Conservation (phyloP, 2,888 invertebrate genomes). For the Molanna angustata region DNA sequence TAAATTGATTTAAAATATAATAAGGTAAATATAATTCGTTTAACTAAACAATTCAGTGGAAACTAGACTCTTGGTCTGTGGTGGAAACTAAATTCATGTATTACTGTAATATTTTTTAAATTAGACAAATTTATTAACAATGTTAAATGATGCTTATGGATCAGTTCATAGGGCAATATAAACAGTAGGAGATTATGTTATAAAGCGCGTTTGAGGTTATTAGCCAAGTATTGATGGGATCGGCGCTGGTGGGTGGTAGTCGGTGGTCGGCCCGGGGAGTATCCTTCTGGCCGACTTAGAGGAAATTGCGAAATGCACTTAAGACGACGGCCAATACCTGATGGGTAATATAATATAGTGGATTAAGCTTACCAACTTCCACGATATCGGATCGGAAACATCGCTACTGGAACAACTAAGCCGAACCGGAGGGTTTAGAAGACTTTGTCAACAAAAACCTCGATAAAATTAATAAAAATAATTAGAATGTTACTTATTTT, state of each 20-base stretch:
- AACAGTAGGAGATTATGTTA: not conserved
- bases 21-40: no score
- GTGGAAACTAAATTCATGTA: no score
- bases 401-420: constrained; percentile 27
- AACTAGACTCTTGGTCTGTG: no score
- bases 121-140: no score
- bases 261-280: not conserved
- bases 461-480: no score
- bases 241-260: constrained; percentile 2
- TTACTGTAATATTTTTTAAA: no score
- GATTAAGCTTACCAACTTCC: constrained; percentile 25
- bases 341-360: constrained; percentile 32
- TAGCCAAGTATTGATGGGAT: constrained; percentile 11
- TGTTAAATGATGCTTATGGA: no score
- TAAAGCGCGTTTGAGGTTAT: constrained; percentile 10
- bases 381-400: constrained; percentile 15
- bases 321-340: constrained; percentile 33
- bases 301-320: constrained; percentile 34
- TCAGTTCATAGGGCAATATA: not conserved
- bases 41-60: no score
- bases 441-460: constrained; percentile 13
- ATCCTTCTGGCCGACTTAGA: constrained; percentile 22
- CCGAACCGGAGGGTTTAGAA: constrained; percentile 21
- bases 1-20: no score
- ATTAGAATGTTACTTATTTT: no score